Evolutionary conservation across 2,888 invertebrate genomes (phyloP).

Genomic region (Perdita meconis): DNA sequence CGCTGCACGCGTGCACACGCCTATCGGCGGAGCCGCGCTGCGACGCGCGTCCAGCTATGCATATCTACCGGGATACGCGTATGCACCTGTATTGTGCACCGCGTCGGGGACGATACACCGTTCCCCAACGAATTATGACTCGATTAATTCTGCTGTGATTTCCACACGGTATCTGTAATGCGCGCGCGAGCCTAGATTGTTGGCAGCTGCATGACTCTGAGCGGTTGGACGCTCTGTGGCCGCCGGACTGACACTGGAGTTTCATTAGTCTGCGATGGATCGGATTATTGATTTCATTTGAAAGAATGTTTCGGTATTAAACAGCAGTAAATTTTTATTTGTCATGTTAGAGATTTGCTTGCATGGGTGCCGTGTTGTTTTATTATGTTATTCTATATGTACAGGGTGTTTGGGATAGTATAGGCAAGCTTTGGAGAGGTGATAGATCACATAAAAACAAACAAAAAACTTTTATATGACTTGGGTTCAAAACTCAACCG

Average conservation of each 20-base stretch:
- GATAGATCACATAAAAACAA: too few species aligned
- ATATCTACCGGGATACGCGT: slow-evolving; percentile 23
- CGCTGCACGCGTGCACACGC: slow-evolving; percentile 1
- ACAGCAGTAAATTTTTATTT: too few species aligned
- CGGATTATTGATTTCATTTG: neutral
- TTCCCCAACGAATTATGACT: slow-evolving; percentile 46
- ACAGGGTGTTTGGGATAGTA: too few species aligned
- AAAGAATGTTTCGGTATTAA: neutral
- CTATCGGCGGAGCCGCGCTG: slow-evolving; percentile 39
- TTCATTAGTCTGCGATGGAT: neutral
- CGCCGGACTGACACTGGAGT: neutral
- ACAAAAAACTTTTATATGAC: too few species aligned
- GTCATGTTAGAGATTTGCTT: too few species aligned
- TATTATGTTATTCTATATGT: too few species aligned
- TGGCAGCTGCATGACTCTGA: neutral
- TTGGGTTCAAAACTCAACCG: too few species aligned
- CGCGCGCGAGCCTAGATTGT: slow-evolving; percentile 2
- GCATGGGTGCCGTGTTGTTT: too few species aligned
- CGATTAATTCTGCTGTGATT: slow-evolving; percentile 53
- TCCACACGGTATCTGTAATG: neutral
- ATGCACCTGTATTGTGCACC: slow-evolving; percentile 25
- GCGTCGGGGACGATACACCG: slow-evolving; percentile 29
- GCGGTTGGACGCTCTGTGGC: neutral
- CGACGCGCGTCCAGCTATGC: slow-evolving; percentile 31
- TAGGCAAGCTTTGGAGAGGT: too few species aligned